phyloP scores from a whole-genome alignment of 1,140 invertebrate species.

The Pachyrhynchus sulphureomaculatus region DNA sequence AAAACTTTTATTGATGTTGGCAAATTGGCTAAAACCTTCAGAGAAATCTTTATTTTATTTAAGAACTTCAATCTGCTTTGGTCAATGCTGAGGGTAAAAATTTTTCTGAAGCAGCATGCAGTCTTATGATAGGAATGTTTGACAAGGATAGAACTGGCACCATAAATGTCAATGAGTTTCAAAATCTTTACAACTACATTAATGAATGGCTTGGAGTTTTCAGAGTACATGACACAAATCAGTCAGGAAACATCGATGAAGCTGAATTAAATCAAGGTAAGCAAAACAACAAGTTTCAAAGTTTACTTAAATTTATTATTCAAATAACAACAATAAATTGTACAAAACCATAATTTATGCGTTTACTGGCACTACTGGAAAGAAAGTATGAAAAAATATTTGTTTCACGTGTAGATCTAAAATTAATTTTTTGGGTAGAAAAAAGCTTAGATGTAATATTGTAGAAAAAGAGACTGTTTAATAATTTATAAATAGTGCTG shows the following conservation, averaged over 20 bases:
- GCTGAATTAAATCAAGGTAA: conserved; percentile 74
- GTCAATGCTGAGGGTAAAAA: conserved; percentile 84
- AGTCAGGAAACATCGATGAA: conserved; percentile 81
- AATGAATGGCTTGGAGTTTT: conserved; percentile 86
- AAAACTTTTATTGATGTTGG: too few species aligned
- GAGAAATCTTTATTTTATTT: not conserved
- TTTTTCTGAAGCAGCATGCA: conserved; percentile 82
- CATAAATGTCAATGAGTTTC: conserved; percentile 86
- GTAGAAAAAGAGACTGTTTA: not conserved
- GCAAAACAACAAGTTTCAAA: not conserved
- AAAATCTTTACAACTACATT: conserved; percentile 84
- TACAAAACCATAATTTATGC: not conserved
- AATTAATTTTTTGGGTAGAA: not conserved
- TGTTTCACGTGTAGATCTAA: not conserved
- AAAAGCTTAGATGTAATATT: not conserved
- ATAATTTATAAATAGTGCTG: not conserved
- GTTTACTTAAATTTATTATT: not conserved
- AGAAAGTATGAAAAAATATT: not conserved
- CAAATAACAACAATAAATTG: not conserved
- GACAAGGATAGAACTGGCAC: conserved; percentile 81
- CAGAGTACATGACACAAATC: conserved; percentile 77
- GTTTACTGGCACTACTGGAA: not conserved
- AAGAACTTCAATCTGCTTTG: conserved; percentile 78
- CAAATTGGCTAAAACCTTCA: too few species aligned
- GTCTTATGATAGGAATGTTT: conserved; percentile 93